Percentiles rank a stretch among this genome's conserved stretches.
Evolutionary conservation across 2,113 vertebrate genomes (phyloP).

Genomic region (Corythornis vintsioides): DNA sequence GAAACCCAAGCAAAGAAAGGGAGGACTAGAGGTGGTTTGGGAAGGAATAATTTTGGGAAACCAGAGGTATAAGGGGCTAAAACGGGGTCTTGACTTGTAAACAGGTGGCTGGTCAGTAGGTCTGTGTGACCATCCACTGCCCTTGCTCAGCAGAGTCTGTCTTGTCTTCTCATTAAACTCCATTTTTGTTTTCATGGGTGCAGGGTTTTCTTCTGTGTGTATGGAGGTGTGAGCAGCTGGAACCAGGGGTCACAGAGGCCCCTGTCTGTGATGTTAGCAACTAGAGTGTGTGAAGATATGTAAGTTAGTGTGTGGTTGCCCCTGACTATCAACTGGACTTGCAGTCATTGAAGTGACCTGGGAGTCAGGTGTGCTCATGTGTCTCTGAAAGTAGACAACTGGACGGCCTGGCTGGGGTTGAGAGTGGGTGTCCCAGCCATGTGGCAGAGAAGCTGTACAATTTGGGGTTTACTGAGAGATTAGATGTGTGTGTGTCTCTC

Average conservation of each 20-base stretch:
- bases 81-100: background rate
- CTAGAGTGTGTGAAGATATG: too few species aligned
- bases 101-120: background rate
- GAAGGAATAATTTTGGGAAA: background rate
- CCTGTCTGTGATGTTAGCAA: background rate
- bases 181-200: background rate
- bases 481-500: background rate
- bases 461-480: background rate
- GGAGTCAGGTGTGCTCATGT: background rate
- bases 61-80: background rate
- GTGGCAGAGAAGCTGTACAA: background rate
- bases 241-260: too few species aligned
- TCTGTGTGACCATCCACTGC: background rate
- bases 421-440: background rate
- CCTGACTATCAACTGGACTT: background rate
- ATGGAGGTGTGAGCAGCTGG: background rate
- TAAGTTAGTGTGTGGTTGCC: background rate
- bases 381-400: background rate
- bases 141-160: background rate
- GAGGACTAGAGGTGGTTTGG: background rate
- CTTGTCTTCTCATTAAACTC: background rate
- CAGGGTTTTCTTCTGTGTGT: background rate
- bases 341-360: background rate
- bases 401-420: background rate
- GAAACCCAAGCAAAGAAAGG: background rate